Percentiles rank a stretch among this genome's conserved stretches.
Conservation (phyloP, 2,888 invertebrate species). For the Andrena bucephala region DNA sequence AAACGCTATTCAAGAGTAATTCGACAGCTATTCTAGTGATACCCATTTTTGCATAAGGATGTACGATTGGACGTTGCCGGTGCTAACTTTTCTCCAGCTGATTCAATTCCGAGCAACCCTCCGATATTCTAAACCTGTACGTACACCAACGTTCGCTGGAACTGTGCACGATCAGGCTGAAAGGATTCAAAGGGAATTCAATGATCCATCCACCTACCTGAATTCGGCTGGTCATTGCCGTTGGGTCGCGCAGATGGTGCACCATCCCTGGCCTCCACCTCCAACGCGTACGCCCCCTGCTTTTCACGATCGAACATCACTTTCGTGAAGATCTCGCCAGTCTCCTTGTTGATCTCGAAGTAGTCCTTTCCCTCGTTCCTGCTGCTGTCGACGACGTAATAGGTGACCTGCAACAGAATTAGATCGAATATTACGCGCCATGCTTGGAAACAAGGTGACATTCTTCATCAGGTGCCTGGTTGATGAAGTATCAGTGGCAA, state of each 20-base stretch:
- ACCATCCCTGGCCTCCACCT: constrained; percentile 98
- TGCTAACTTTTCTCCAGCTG: neutral
- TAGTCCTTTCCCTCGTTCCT: constrained; percentile 97
- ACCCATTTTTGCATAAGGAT: neutral
- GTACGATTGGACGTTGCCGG: neutral
- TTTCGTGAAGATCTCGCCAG: constrained; percentile 98
- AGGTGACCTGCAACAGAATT: constrained; percentile 90
- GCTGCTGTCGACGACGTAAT: constrained; percentile 96
- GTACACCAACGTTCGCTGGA: neutral
- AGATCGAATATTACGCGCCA: too few relatives aligned
- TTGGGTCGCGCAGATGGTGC: constrained; percentile 98
- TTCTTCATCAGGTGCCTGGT: neutral
- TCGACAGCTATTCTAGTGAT: neutral
- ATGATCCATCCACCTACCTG: constrained; percentile 89
- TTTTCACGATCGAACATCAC: constrained; percentile 98
- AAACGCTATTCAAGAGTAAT: neutral
- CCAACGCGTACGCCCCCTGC: constrained; percentile 98
- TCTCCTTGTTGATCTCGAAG: constrained; percentile 98
- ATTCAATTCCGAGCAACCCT: neutral
- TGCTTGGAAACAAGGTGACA: neutral
- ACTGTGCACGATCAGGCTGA: neutral
- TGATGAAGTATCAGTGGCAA: too few relatives aligned
- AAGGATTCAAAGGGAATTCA: neutral
- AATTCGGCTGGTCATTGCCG: constrained; percentile 97
- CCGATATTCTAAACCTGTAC: neutral